A percentile compares a stretch with the other conserved stretches of the same genome.
phyloP scores from a whole-genome alignment of 2,113 vertebrate species.

The Pica pica region DNA sequence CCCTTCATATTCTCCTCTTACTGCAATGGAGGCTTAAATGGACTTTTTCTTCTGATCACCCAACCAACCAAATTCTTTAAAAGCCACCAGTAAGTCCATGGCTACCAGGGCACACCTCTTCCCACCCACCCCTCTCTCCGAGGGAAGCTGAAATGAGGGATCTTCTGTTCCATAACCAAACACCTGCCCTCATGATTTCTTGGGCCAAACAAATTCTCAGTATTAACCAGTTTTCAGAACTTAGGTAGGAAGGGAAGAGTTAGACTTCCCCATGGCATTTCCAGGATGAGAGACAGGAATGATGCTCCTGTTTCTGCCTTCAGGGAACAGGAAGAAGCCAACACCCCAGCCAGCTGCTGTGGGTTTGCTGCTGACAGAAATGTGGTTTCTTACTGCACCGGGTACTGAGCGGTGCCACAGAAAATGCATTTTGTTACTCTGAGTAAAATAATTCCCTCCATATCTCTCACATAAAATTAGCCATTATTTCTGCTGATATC shows the following conservation, averaged over 20 bases:
- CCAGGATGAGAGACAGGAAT: background rate
- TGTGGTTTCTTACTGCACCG: background rate
- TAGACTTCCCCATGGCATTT: background rate
- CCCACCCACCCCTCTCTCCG: background rate
- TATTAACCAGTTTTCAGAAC: background rate
- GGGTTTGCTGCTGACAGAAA: background rate
- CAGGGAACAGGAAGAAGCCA: background rate
- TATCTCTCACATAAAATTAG: background rate
- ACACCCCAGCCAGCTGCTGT: background rate
- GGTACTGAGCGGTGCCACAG: background rate
- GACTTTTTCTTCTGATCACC: background rate
- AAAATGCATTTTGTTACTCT: background rate
- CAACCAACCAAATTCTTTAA: rapidly evolving
- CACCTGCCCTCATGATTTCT: rapidly evolving
- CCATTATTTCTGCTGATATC: background rate
- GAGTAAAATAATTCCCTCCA: background rate
- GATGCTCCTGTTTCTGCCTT: background rate
- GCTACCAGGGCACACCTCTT: background rate
- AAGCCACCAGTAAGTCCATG: background rate
- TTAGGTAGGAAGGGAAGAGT: background rate
- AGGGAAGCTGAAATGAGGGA: background rate
- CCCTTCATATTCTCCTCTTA: background rate
- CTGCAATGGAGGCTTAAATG: background rate
- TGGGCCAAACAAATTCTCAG: background rate
- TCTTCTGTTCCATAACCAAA: background rate